phyloP scores from a whole-genome alignment of 2,797 vertebrate species.

The Cyprinodon diabolis region DNA sequence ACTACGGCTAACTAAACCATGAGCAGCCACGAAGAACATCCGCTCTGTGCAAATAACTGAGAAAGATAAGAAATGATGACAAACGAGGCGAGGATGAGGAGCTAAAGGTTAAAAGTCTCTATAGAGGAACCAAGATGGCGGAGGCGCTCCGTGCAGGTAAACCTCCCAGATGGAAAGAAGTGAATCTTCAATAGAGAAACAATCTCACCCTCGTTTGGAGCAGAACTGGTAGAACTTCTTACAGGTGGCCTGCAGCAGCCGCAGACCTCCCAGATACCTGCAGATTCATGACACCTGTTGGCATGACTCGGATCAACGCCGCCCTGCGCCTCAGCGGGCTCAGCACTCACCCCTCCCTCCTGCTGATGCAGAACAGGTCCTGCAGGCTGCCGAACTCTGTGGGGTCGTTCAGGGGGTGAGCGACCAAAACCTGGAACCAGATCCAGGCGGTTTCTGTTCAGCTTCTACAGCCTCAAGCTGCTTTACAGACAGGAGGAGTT shows the following conservation, averaged over 20 bases:
- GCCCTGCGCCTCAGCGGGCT: neutral
- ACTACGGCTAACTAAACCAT: too few relatives aligned
- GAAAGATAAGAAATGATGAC: too few relatives aligned
- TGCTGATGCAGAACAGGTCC: constrained; percentile 86
- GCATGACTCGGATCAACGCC: neutral
- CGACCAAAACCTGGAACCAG: constrained; percentile 76
- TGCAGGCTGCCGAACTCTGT: constrained; percentile 87
- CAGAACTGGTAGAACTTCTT: constrained; percentile 90
- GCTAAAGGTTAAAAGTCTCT: too few relatives aligned
- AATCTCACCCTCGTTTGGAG: constrained; percentile 84
- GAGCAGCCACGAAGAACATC: too few relatives aligned
- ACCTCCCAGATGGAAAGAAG: too few relatives aligned
- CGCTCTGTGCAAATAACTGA: too few relatives aligned
- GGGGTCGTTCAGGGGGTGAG: constrained; percentile 87
- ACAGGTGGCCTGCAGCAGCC: constrained; percentile 86
- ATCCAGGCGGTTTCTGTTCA: neutral
- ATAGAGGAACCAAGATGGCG: too few relatives aligned
- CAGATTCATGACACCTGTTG: neutral
- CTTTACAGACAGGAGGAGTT: neutral
- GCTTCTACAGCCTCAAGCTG: fast-evolving
- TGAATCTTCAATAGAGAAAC: too few relatives aligned
- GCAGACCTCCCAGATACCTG: constrained; percentile 85
- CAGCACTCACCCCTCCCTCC: constrained; percentile 83
- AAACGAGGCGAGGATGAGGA: too few relatives aligned
- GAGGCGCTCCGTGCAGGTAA: too few relatives aligned